Evolutionary conservation across 2,113 vertebrate species (phyloP).

Genomic region (Axis porcinus): DNA sequence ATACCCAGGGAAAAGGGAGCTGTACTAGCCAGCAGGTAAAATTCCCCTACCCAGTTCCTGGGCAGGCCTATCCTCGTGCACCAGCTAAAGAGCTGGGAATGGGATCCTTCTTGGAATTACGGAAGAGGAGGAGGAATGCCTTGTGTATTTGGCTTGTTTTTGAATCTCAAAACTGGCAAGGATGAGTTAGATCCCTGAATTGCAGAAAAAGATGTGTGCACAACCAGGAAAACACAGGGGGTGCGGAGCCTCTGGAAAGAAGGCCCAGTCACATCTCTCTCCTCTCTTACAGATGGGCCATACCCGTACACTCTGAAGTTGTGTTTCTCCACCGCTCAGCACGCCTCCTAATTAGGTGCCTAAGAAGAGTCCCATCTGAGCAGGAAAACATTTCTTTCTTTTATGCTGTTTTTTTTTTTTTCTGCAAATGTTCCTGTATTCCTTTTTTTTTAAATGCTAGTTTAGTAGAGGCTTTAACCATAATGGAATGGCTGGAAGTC

Average conservation of each 20-base stretch:
- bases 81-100: not conserved
- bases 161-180: not conserved
- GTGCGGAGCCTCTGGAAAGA: no score
- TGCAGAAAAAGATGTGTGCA: not conserved
- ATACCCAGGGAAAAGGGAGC: not conserved
- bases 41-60: not conserved
- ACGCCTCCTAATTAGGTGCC: slow-evolving; percentile 84
- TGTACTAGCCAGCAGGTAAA: not conserved
- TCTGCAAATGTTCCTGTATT: slow-evolving; percentile 30
- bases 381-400: slow-evolving; percentile 57
- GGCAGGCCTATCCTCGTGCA: not conserved
- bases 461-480: slow-evolving; percentile 73
- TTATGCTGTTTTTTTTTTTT: not conserved
- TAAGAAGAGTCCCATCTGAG: slow-evolving; percentile 33
- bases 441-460: slow-evolving; percentile 59
- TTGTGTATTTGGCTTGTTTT: not conserved
- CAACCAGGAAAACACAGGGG: accelerated
- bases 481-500: slow-evolving; percentile 65
- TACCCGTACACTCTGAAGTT: slow-evolving; percentile 95
- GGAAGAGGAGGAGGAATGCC: no score
- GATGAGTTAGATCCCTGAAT: not conserved
- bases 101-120: not conserved
- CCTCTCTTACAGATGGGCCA: slow-evolving; percentile 84
- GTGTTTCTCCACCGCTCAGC: slow-evolving; percentile 94
- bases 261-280: not conserved